Evolutionary conservation across 2,113 vertebrate genomes (phyloP), one percentile per base, ranked within the genome.

Genomic region (Mionectes macconnelli): DNA sequence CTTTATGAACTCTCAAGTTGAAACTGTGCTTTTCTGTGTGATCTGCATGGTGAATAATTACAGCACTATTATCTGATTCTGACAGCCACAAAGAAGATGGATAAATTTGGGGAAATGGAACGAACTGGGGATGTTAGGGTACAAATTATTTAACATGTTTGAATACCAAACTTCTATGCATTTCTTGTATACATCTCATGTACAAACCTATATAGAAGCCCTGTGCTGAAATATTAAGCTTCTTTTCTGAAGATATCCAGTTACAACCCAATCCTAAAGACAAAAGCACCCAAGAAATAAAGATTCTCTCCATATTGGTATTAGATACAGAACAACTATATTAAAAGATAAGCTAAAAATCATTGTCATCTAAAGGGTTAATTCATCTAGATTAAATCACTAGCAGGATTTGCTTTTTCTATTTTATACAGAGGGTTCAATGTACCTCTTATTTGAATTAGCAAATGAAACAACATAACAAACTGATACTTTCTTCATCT

Each of bases 401-500:
- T 57, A 70, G 21, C 73, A 92, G 64, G 35, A 94, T 77, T 62
- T 96, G 35, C 31, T 97, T 90, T 27, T 90, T n/a, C 86, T 31
- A 1, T 49, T 85, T 94, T 47, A 68, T 40, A 44, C 19, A 72
- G 28, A 93, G 47, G 73, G 93, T 52, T 64, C 44, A 59, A 49
- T 62, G 10, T n/a, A 80, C 37, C 94, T 96, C 81, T 45, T 82
- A 62, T 84, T 64, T 80, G 86, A 88, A 89, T 64, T 63, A 95
- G n/a, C 66, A 92, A 66, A 79, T 53, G 72, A 87, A 90, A 93
- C 45, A 95, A 44, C 9, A 6, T 11, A 94, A 94, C 77, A n/a
- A 39, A 91, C 52, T 66, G 37, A 79, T 74, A 78, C 50, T 87
- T 88, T 80, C 79, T 94, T 92, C 80, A 44, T 92, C 63, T 81